Evolutionary conservation across 2,113 vertebrate species (phyloP), one percentile per base, ranked within the genome.

Genomic region (Tamias sibiricus): DNA sequence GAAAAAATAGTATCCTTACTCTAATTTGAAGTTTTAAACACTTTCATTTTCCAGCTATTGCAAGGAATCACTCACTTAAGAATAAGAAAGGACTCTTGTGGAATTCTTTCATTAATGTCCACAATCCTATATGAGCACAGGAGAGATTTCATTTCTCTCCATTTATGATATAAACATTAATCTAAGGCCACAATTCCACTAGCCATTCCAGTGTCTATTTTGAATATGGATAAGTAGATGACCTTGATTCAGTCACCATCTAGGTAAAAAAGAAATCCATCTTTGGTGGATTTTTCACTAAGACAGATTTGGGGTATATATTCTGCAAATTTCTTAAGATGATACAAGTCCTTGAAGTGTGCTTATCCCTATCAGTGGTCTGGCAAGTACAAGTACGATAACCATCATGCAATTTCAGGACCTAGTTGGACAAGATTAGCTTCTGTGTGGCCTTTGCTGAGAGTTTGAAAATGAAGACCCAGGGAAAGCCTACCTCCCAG

Each of bases 251-350:
- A 62, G 87, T 96, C 62, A n/a, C 52, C n/a, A 4, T 76, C 54
- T 88, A 84, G 14, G 22, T 95, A 32, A 83, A 95, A 96, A 93
- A 66, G n/a, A 81, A 87, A 81, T 64, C n/a, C 2, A 6, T 64
- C 16, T 80, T 17, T 42, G n/a, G 71, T 86, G 22, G 66, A 26
- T 59, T 89, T 89, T 81, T 87, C 85, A 89, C 30, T 81, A 90
- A 97, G 62, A 44, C 80, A 71, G 77, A 76, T 17, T 75, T 90
- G n/a, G 32, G 66, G 82, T 91, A 80, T 84, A 57, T 16, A 6
- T 57, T 91, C 57, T 87, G 86, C 47, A 94, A 57, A 75, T 64
- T 57, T 93, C 49, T 87, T 87, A 82, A 91, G 37, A 52, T 96
- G 90, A 72, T 47, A 87, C 87, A 87, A 93, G 12, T 57, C 26